Percentiles rank a stretch among this genome's conserved stretches.
phyloP scores from a whole-genome alignment of 2,888 invertebrate genomes.

The Spisula solida region DNA sequence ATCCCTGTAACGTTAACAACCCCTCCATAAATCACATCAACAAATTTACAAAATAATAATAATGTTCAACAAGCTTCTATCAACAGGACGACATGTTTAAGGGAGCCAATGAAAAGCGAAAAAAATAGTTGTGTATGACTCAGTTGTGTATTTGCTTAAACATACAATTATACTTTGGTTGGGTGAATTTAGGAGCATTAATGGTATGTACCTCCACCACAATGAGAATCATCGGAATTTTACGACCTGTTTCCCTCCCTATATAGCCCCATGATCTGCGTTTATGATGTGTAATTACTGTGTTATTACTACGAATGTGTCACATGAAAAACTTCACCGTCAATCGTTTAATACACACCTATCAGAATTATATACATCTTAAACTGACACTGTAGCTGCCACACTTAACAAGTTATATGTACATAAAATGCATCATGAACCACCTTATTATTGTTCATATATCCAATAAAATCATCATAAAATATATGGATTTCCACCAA shows the following conservation, averaged over 20 bases:
- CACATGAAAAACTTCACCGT: constrained; percentile 33
- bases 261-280: not conserved
- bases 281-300: constrained; percentile 34
- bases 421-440: constrained; percentile 22
- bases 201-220: not conserved
- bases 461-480: not conserved
- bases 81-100: not conserved
- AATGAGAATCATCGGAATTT: constrained; percentile 3
- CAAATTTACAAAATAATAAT: not conserved
- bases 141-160: not conserved
- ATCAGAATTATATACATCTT: constrained; percentile 9
- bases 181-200: not conserved
- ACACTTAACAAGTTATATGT: constrained; percentile 18
- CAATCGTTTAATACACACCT: constrained; percentile 20
- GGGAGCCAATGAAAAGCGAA: not conserved
- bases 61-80: not conserved
- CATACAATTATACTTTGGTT: not conserved
- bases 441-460: not conserved
- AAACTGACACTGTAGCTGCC: not conserved
- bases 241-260: not conserved
- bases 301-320: constrained; percentile 15
- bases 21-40: constrained; percentile 12
- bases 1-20: not conserved
- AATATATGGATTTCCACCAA: constrained; percentile 12
- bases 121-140: not conserved